phyloP scores from a whole-genome alignment of 2,888 invertebrate species.

The Pyrrhia umbra region DNA sequence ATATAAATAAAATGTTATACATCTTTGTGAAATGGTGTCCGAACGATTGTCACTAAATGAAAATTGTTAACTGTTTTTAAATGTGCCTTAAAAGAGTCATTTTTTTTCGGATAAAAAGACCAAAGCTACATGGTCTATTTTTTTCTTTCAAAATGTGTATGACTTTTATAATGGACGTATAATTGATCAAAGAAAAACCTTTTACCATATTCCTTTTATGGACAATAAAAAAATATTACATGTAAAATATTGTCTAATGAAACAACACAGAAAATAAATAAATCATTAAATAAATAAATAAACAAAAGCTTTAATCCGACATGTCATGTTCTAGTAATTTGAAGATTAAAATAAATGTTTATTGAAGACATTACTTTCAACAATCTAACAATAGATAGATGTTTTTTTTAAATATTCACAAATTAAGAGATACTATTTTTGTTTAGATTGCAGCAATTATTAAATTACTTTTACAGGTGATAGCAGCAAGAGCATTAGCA shows the following conservation, averaged over 20 bases:
- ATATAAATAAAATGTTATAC: background rate
- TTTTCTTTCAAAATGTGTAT: background rate
- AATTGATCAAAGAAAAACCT: background rate
- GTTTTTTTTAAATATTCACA: no score
- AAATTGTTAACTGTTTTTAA: background rate
- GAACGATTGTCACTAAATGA: no score
- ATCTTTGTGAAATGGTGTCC: background rate
- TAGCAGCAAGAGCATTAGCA: constrained; percentile 86
- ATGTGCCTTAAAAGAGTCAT: background rate
- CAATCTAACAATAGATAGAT: no score
- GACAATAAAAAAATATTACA: background rate
- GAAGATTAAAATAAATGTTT: no score
- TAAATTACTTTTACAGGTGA: constrained; percentile 74
- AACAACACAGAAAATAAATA: no score
- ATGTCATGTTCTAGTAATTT: background rate
- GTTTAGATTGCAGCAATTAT: no score
- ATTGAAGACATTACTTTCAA: no score
- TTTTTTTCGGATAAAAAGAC: background rate
- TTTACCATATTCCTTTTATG: background rate
- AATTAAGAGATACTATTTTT: no score
- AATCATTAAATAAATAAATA: no score
- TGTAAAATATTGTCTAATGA: background rate
- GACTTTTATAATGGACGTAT: background rate
- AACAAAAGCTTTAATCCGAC: background rate
- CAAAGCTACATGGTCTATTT: background rate